Base-by-base conservation (phyloP, 2,113 vertebrate species). In the Sylvicapra grimmia region DNA sequence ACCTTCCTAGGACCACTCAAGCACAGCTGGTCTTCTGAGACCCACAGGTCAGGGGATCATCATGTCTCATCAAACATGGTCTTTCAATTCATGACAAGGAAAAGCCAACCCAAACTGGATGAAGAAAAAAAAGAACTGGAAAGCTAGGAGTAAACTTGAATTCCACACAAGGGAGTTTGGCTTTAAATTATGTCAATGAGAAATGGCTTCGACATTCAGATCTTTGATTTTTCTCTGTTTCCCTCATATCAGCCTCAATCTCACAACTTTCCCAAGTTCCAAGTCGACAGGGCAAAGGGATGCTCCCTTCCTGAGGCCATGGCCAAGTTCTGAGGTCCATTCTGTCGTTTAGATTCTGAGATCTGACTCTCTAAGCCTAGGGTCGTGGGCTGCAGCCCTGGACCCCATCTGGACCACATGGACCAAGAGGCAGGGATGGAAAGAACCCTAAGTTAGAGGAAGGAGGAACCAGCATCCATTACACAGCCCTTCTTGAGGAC, bases 301-400 rank as follows among this genome's bases (percentile, higher is more conserved):
- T 44, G 54, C 49, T 29, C 31, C 6, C 16, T 19, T 15, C 72
- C 68, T 33, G 10, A 29, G 58, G 21, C 91, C 53, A 33, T 0
- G 4, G 25, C 16, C 23, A 9, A 27, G 8, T n/a, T 18, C 59
- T 9, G 10, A 23, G 27, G 29, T 13, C 53, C 12, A 1, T 4
- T 68, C 14, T 36, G 58, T 13, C 1, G 0, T 40, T 0, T 5
- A 2, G 47, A 59, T 16, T 31, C n/a, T 40, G 19, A 16, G 6
- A 75, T 54, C 31, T 2, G 12, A 44, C 9, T 16, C 3, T 8
- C 27, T 18, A 25, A 36, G 21, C 21, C 12, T 4, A 1, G 2
- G 23, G 31, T 29, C 11, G 0, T 4, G 31, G 12, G 25, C 72
- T 4, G 4, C 47, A 18, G 33, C 1, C 14, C 25, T 3, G 72